A percentile compares a stretch with the other conserved stretches of the same genome.
These are phyloP conservation scores for Catalaphyllia jardinei DNA, from an alignment of 64 coral and sea anemone species.

Conservation along the genomic window DNA sequence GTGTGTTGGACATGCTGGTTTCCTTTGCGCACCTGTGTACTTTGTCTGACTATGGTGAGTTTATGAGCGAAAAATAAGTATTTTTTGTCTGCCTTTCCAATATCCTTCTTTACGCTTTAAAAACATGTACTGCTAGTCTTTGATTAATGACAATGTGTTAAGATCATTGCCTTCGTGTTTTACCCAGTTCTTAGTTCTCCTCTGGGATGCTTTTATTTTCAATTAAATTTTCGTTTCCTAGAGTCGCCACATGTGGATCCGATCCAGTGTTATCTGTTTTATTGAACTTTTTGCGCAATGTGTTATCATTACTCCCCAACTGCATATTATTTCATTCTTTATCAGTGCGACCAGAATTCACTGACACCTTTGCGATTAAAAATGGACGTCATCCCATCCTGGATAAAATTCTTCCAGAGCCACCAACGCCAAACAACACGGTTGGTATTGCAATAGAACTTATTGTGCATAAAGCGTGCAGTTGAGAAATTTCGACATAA, in stretches of 20 bases:
- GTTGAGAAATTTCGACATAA: too few relatives aligned
- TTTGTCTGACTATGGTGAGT: slow-evolving; percentile 88
- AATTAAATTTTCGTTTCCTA: too few relatives aligned
- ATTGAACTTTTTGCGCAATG: neutral
- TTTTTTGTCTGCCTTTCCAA: too few relatives aligned
- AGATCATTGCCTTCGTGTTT: too few relatives aligned
- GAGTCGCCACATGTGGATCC: too few relatives aligned
- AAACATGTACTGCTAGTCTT: too few relatives aligned
- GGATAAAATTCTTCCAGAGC: slow-evolving; percentile 90
- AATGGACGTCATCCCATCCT: slow-evolving; percentile 97
- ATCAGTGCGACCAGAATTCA: slow-evolving; percentile 94
- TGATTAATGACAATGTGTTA: too few relatives aligned
- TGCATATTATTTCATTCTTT: neutral
- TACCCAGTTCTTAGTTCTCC: too few relatives aligned
- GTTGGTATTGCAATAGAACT: slow-evolving; percentile 42
- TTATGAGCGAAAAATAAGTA: neutral
- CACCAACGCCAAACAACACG: slow-evolving; percentile 92
- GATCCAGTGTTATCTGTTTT: too few relatives aligned
- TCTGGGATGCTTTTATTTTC: too few relatives aligned
- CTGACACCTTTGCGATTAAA: slow-evolving; percentile 92
- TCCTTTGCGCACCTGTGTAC: slow-evolving; percentile 89
- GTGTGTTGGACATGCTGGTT: slow-evolving; percentile 88
- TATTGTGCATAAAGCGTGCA: neutral
- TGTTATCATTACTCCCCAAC: neutral
- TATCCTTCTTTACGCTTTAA: too few relatives aligned